Evolutionary conservation across 2,113 vertebrate genomes (phyloP).

Genomic region (Coreoperca whiteheadi): DNA sequence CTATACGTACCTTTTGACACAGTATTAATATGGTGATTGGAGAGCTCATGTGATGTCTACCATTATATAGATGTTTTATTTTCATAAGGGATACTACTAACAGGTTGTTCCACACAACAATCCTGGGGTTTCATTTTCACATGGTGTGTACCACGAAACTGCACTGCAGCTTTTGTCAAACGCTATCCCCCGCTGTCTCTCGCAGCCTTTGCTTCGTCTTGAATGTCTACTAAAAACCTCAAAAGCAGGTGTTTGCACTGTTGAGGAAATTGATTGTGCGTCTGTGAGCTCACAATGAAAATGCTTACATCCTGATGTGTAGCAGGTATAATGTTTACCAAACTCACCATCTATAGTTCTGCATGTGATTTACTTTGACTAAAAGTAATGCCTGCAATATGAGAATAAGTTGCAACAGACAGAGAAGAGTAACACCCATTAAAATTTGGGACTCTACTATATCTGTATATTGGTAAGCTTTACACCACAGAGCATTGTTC

Average conservation of each 20-base stretch:
- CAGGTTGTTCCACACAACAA: constrained; percentile 25
- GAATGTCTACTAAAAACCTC: background rate
- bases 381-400: background rate
- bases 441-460: background rate
- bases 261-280: background rate
- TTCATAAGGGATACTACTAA: background rate
- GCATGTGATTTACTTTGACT: background rate
- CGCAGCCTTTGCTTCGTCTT: background rate
- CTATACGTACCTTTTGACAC: constrained; percentile 19
- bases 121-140: constrained; percentile 7
- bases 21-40: constrained; percentile 7
- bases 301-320: no score
- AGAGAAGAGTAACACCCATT: background rate
- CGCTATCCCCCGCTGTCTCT: background rate
- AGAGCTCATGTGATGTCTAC: constrained; percentile 1
- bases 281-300: no score
- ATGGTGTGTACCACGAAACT: background rate
- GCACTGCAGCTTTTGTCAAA: constrained; percentile 1
- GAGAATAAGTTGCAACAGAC: background rate
- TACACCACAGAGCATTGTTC: background rate
- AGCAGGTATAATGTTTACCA: no score
- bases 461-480: background rate
- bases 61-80: constrained; percentile 12
- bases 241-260: background rate
- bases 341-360: no score